Evolutionary conservation across 1,140 invertebrate genomes (phyloP), one percentile per base, ranked within the genome.

Genomic region (Acarapis woodi): DNA sequence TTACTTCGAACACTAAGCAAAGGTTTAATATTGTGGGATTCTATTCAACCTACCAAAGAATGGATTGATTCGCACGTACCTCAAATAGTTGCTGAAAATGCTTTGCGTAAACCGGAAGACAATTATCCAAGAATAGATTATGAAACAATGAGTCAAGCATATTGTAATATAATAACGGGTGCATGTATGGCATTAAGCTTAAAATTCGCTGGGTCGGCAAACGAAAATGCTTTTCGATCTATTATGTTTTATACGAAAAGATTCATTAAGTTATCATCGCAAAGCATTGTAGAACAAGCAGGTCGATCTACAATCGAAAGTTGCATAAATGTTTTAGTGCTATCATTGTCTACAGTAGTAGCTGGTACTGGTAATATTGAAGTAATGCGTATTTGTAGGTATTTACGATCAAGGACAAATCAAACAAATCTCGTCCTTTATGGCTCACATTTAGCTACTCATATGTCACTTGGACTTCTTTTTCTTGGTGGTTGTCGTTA

Each of bases 71-170:
- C 61, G 38, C 74, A 82, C 49, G 66, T 85, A 9, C 78, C 80
- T 1, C 52, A 59, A 1, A 68, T 73, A 10, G 73, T 83, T 32
- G 57, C 48, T 14, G 47, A 54, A 23, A 54, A 51, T 50, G 56
- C 55, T 3, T 60, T 57, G 42, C 51, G 51, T 16, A 49, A 45
- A 39, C 39, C 35, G 19, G 25, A 30, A 25, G 16, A 34, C 9
- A 25, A 15, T 21, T 51, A 56, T 38, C 44, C 61, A 18, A 62
- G 66, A 41, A 66, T 88, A 10, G 83, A 93, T 56, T 73, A 78
- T 53, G 83, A 93, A 62, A 83, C 82, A 22, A 87, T 88, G 66
- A 83, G 75, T 48, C 85, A 96, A 63, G 80, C 82, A 0, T 93
- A 87, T 56, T 88, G 80, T 53, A 88, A 90, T 53, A 85, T 93